Percentiles rank a stretch among this genome's conserved stretches.
Evolutionary conservation across 1,140 invertebrate genomes (phyloP).

Genomic region (Zeugodacus cucurbitae): DNA sequence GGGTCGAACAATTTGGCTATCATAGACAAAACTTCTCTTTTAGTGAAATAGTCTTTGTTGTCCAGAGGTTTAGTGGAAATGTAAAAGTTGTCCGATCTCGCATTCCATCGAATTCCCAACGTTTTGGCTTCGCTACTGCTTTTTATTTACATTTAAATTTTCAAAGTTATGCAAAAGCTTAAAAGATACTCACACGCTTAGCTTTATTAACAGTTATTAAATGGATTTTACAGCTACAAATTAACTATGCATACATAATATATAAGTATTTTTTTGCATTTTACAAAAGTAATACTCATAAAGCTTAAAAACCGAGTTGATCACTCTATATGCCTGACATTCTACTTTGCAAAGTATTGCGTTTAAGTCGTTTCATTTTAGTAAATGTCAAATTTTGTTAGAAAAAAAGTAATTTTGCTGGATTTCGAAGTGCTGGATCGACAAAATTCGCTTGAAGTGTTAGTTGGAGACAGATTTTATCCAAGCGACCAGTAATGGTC

Average conservation of each 20-base stretch:
- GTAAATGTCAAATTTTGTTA: not conserved
- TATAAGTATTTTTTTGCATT: not conserved
- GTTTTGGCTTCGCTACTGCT: too few species aligned
- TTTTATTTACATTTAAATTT: not conserved
- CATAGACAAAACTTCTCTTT: too few species aligned
- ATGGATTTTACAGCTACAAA: not conserved
- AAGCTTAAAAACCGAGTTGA: not conserved
- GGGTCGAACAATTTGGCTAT: too few species aligned
- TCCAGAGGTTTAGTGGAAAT: too few species aligned
- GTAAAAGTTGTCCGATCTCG: too few species aligned
- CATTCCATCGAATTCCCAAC: too few species aligned
- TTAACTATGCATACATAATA: not conserved
- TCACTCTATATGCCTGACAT: conserved; percentile 6
- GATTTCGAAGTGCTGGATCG: not conserved
- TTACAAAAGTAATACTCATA: not conserved
- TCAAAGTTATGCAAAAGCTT: not conserved
- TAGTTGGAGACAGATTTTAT: not conserved
- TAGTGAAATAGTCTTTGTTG: too few species aligned
- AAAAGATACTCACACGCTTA: not conserved
- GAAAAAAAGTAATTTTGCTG: conserved; percentile 11
- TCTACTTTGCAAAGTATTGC: not conserved
- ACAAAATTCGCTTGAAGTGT: not conserved
- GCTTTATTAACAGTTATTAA: not conserved
- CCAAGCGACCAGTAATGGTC: too few species aligned
- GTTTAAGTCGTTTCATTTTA: conserved; percentile 18